Evolutionary conservation across 23 tunicate species (phyloP), one percentile per base, ranked within the genome.

Genomic region (Botrylloides violaceus): DNA sequence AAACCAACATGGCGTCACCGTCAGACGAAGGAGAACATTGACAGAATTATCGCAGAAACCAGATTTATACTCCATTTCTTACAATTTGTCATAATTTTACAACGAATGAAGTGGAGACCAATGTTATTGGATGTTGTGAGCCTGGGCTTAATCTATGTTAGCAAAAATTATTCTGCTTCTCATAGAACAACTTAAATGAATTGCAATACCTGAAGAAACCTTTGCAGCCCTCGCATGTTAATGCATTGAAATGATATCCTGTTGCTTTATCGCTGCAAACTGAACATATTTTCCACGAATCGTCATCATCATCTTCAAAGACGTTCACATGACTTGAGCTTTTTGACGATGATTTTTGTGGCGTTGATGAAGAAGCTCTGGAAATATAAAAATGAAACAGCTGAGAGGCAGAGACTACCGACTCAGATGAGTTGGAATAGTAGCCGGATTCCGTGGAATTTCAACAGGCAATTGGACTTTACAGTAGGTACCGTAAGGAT

Each of bases 221-320:
- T 75, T 90, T 90, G 66, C 97, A 90, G 2, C 97, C 97, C 56
- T 90, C 97, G 59, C 97, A 90, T 15, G 97, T 90, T 53, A 90
- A 38, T 3, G 97, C 97, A 70, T 90, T 90, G 78, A 90, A 90
- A 70, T 90, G 97, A 37, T 90, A 90, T 36, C 97, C 97, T 32
- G 97, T 90, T 4, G 97, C 97, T 79, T 83, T 83, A 75, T 90
- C 97, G 35, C 74, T 78, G 60, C 97, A 90, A 32, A 90, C 97
- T 19, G 84, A 83, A 64, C 97, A 90, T 25, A 90, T 82, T 58
- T 90, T 90, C 97, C 97, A 90, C 39, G 97, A 78, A 64, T 83
- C 83, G 37, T 90, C 97, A 29, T 83, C 90, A 38, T 90, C 97
- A 36, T 88, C 85, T 56, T 83, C 91, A 64, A 66, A 71, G 18